Evolutionary conservation across 2,888 invertebrate genomes (phyloP).

Genomic region (Agrotis exclamationis): DNA sequence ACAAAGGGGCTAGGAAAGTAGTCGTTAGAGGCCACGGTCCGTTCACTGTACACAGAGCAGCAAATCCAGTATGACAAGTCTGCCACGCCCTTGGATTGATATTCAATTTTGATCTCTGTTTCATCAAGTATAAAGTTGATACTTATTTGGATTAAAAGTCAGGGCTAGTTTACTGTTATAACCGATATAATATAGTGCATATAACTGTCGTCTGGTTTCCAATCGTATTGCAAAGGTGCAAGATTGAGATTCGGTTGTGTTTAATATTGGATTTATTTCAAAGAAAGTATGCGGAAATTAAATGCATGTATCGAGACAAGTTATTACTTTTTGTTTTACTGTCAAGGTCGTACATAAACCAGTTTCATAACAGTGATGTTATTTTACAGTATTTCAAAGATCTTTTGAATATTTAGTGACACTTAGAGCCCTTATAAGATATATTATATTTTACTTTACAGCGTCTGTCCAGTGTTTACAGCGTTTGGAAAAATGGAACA

Average conservation of each 20-base stretch:
- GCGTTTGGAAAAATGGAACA: too few species aligned
- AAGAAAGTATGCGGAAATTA: slow-evolving; percentile 59
- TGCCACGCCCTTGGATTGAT: slow-evolving; percentile 54
- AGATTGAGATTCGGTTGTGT: slow-evolving; percentile 7
- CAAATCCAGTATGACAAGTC: slow-evolving; percentile 53
- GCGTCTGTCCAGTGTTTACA: too few species aligned
- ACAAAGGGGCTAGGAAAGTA: slow-evolving; percentile 82
- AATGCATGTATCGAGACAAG: slow-evolving; percentile 30
- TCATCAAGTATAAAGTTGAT: background rate
- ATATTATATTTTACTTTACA: too few species aligned
- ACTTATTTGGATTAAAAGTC: background rate
- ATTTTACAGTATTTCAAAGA: background rate
- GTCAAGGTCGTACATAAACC: slow-evolving; percentile 34
- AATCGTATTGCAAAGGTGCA: background rate
- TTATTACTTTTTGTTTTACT: slow-evolving; percentile 24
- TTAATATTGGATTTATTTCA: background rate
- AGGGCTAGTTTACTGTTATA: slow-evolving; percentile 7
- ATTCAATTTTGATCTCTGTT: slow-evolving; percentile 15
- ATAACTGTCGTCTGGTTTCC: background rate
- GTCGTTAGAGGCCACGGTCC: slow-evolving; percentile 83
- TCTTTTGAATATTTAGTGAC: background rate
- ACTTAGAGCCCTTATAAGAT: too few species aligned
- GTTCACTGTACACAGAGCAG: slow-evolving; percentile 56
- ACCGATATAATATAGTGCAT: background rate
- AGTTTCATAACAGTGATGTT: background rate